Conservation (phyloP, 2,888 invertebrate species). For the Andrena camellia region DNA sequence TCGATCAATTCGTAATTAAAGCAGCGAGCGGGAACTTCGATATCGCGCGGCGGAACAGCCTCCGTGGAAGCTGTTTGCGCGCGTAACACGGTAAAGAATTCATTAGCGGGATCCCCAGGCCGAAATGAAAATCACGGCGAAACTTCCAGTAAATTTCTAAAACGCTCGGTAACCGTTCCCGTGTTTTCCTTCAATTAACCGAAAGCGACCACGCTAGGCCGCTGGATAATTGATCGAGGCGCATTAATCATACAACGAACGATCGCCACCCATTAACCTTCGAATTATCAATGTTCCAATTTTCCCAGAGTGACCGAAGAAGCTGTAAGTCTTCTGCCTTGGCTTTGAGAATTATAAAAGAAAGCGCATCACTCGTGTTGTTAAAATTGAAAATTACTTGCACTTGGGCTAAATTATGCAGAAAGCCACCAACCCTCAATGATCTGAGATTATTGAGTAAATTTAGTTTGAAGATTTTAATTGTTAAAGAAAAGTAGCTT, state of each 20-base stretch:
- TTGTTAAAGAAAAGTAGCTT: too few relatives aligned
- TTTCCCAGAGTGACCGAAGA: too few relatives aligned
- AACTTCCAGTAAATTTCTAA: slow-evolving; percentile 57
- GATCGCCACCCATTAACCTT: slow-evolving; percentile 6
- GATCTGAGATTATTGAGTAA: too few relatives aligned
- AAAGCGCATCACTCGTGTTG: too few relatives aligned
- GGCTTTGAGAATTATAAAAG: too few relatives aligned
- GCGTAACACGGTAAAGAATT: slow-evolving; percentile 63
- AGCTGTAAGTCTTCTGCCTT: too few relatives aligned
- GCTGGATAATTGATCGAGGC: slow-evolving; percentile 31
- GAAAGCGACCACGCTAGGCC: slow-evolving; percentile 12
- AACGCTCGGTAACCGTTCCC: slow-evolving; percentile 38
- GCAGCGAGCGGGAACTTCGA: slow-evolving; percentile 59
- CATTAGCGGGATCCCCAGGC: slow-evolving; percentile 56
- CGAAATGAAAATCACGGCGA: slow-evolving; percentile 57
- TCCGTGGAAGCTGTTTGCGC: slow-evolving; percentile 32
- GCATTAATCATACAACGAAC: slow-evolving; percentile 18
- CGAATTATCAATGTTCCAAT: too few relatives aligned
- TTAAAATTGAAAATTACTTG: too few relatives aligned
- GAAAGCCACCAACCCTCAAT: too few relatives aligned
- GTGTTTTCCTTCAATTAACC: slow-evolving; percentile 59
- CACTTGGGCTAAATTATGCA: too few relatives aligned
- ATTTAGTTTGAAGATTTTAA: too few relatives aligned
- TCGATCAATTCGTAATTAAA: slow-evolving; percentile 80
- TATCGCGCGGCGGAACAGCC: slow-evolving; percentile 48